These are phyloP conservation scores for Apodemus agrarius DNA, from an alignment of 2,797 vertebrate genomes.

Conservation along the genomic window DNA sequence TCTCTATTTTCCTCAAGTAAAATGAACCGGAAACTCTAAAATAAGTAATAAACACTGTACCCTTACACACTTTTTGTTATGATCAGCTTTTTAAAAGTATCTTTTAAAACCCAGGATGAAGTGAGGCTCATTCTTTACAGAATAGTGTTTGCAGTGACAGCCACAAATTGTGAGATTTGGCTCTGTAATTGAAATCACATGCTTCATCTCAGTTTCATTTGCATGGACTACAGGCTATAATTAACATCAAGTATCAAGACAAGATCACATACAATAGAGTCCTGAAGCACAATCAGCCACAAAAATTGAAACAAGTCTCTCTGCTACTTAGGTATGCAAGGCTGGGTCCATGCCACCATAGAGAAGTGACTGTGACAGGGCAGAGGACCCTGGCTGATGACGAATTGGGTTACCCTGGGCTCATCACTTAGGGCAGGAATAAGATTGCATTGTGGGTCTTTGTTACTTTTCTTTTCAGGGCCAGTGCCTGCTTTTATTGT, in stretches of 20 bases:
- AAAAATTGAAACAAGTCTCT: constrained; percentile 67
- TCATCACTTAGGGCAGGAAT: neutral
- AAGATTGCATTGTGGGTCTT: neutral
- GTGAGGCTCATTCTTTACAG: constrained; percentile 1
- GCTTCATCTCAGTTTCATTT: constrained; percentile 76
- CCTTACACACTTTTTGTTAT: neutral
- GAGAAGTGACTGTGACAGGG: neutral
- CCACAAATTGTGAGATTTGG: constrained; percentile 58
- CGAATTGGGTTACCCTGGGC: neutral
- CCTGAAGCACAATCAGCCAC: constrained; percentile 37
- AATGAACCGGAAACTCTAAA: neutral
- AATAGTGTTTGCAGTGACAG: constrained; percentile 54
- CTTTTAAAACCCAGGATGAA: constrained; percentile 30
- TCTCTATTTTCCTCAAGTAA: neutral
- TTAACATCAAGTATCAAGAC: constrained; percentile 75
- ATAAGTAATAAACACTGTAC: neutral
- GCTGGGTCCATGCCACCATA: accelerated
- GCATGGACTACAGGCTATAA: constrained; percentile 74
- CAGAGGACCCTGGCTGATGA: neutral
- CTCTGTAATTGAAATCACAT: constrained; percentile 74
- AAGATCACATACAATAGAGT: constrained; percentile 70
- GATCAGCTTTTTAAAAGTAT: constrained; percentile 34
- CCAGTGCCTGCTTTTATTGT: neutral
- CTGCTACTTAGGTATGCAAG: constrained; percentile 33
- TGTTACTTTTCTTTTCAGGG: neutral